Evolutionary conservation across 2,797 vertebrate species (phyloP), one percentile per base, ranked within the genome.

Genomic region (Loriculus beryllinus): DNA sequence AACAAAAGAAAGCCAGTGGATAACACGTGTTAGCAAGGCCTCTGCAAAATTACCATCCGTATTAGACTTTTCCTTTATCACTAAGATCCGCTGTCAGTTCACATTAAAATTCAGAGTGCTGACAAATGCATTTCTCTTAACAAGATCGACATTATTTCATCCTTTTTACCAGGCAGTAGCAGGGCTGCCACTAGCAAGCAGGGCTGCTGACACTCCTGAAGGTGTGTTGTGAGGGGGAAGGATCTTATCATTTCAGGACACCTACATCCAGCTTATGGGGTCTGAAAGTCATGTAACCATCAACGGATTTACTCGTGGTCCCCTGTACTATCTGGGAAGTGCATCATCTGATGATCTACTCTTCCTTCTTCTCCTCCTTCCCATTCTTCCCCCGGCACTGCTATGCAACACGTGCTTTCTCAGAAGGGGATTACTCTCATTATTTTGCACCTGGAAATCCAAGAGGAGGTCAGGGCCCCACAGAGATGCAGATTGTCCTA

Each of bases 1-100:
- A 95, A 94, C 93, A 91, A 95, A 97, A 95, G 94, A 81, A 90
- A 94, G 79, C 60, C 70, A 59, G 92, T 86, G 94, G 93, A 94
- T 92, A 96, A 91, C 91, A 92, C 10, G 37, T 88, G 90, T 95
- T 97, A 94, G 92, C 91, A 74, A 93, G 92, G 91, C 91, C 92
- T 90, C 76, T 95, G 88, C 39, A 90, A 95, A 96, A 96, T 95
- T 94, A 88, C 88, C 72, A 86, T 93, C 51, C 1, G 0, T 68
- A 88, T 96, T 96, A 89, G 84, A 71, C 47, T 90, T 69, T 62
- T 74, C 52, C 87, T 94, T 93, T 95, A 96, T 95, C 88, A 77
- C 75, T 35, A 74, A 92, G 90, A 96, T 96, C 84, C 39, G 0
- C 82, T 91, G 72, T 76, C 86, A 71, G 86, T 67, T 90, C 90